Evolutionary conservation across 2,797 vertebrate genomes (phyloP).

Genomic region (Neomorphus geoffroyi): DNA sequence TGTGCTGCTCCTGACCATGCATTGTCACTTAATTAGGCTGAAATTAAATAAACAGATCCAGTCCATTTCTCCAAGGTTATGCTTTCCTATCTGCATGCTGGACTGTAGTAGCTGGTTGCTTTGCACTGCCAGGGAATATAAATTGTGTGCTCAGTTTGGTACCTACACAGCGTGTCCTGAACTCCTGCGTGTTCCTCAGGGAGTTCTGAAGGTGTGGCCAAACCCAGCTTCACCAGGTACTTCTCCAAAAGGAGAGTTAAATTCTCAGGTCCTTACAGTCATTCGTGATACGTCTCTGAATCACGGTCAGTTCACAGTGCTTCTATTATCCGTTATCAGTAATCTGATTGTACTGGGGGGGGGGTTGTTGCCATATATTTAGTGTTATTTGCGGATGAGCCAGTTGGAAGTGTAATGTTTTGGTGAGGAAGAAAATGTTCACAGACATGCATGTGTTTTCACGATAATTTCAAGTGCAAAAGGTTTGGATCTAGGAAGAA

Average conservation of each 20-base stretch:
- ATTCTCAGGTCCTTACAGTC: neutral
- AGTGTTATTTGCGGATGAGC: neutral
- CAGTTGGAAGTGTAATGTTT: neutral
- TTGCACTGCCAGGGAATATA: neutral
- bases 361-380: neutral
- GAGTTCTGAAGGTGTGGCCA: neutral
- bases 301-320: neutral
- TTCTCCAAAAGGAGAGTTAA: neutral
- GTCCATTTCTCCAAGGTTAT: neutral
- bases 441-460: neutral
- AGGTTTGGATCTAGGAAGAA: neutral
- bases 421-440: neutral
- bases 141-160: neutral
- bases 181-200: neutral
- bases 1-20: neutral
- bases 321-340: neutral
- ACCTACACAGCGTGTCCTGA: neutral
- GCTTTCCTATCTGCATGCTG: neutral
- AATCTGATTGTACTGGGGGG: neutral
- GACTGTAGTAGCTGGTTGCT: neutral
- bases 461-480: neutral
- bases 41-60: slow-evolving; percentile 1
- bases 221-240: neutral
- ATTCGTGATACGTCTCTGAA: neutral
- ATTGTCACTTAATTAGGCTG: slow-evolving; percentile 28